These are phyloP conservation scores for Rhyzopertha dominica DNA, from an alignment of 1,140 invertebrate species.

Conservation along the genomic window DNA sequence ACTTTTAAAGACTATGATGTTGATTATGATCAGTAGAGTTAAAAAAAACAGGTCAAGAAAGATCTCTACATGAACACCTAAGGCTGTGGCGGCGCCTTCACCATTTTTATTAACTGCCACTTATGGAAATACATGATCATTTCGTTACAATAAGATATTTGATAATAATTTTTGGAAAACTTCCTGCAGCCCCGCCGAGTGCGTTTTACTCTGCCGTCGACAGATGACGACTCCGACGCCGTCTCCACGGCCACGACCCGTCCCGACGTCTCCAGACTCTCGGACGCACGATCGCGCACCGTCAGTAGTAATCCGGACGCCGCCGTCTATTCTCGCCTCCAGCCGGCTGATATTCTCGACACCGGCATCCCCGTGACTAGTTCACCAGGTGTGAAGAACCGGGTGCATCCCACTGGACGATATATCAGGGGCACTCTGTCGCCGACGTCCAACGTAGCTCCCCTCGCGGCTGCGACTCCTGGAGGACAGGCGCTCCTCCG, in stretches of 20 bases:
- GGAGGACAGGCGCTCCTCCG: slow-evolving; percentile 37
- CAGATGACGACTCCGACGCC: slow-evolving; percentile 22
- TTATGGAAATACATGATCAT: no score
- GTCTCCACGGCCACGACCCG: background rate
- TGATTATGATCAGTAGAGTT: no score
- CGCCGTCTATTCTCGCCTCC: slow-evolving; percentile 1
- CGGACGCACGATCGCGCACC: slow-evolving; percentile 12
- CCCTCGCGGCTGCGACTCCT: slow-evolving; percentile 40
- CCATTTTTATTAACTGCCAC: no score
- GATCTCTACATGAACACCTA: no score
- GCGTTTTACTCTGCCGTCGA: slow-evolving; percentile 34
- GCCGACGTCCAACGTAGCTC: slow-evolving; percentile 37
- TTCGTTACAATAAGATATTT: background rate
- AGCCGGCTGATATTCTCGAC: slow-evolving; percentile 23
- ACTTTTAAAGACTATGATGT: no score
- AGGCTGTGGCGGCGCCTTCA: no score
- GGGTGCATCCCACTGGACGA: slow-evolving; percentile 40
- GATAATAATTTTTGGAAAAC: slow-evolving; percentile 1
- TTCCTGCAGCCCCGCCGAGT: slow-evolving; percentile 33
- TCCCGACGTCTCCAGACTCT: no score
- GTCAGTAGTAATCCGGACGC: slow-evolving; percentile 19
- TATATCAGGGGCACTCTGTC: slow-evolving; percentile 45
- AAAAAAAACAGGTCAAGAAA: no score
- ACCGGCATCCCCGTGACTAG: slow-evolving; percentile 28
- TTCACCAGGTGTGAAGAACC: slow-evolving; percentile 32